These are phyloP conservation scores for Didymodactylos carnosus DNA, from an alignment of 2,888 invertebrate genomes.

Conservation along the genomic window DNA sequence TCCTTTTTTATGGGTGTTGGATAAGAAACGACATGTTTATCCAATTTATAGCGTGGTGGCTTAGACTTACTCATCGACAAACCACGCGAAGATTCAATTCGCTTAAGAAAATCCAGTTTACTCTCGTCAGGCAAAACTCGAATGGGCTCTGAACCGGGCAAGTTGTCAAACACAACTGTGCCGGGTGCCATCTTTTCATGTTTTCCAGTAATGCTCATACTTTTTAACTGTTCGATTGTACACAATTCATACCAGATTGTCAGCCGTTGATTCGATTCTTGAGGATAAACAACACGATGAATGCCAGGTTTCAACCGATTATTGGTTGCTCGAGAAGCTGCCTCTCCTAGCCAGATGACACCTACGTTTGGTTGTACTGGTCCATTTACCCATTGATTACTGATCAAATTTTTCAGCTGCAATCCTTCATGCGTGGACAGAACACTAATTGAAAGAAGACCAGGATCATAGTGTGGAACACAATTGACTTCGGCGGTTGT, in stretches of 20 bases:
- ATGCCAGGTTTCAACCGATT: not conserved
- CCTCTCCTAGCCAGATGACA: not conserved
- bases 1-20: too few relatives aligned
- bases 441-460: not conserved
- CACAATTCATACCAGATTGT: not conserved
- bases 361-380: not conserved
- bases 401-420: not conserved
- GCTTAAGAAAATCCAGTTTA: not conserved
- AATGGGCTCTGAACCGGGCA: not conserved
- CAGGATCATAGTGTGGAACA: not conserved
- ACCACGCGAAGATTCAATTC: not conserved
- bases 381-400: not conserved
- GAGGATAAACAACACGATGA: not conserved
- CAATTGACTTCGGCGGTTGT: not conserved
- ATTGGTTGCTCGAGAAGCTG: not conserved
- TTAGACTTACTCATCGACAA: not conserved
- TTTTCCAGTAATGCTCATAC: not conserved
- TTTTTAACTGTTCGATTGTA: not conserved
- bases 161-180: not conserved
- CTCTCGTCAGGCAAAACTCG: not conserved
- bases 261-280: not conserved
- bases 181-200: not conserved
- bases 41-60: not conserved
- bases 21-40: not conserved
- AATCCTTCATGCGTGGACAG: not conserved